Percentiles rank a stretch among this genome's conserved stretches.
These are phyloP conservation scores for Tringa solitaria DNA, from an alignment of 2,113 vertebrate species.

Conservation along the genomic window DNA sequence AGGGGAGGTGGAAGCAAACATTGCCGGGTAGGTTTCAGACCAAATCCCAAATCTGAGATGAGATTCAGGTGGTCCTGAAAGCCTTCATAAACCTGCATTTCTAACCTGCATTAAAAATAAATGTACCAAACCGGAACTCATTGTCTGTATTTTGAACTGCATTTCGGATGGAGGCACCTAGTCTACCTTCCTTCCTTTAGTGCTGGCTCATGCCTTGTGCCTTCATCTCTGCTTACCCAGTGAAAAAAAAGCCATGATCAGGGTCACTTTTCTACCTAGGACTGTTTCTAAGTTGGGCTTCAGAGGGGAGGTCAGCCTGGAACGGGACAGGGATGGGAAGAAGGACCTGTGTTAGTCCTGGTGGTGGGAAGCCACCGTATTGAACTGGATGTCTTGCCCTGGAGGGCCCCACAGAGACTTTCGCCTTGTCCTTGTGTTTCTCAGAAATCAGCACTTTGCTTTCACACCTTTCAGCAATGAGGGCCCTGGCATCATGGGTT, in stretches of 20 bases:
- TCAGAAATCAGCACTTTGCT: neutral
- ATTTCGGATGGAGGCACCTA: neutral
- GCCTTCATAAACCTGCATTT: neutral
- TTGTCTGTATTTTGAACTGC: neutral
- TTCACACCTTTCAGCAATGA: neutral
- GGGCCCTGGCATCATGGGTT: neutral
- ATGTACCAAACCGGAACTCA: neutral
- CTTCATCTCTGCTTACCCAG: neutral
- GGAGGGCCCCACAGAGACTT: neutral
- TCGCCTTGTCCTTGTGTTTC: neutral
- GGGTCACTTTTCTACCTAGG: neutral
- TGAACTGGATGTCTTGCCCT: neutral
- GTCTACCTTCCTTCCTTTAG: neutral
- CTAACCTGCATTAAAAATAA: neutral
- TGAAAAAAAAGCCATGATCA: neutral
- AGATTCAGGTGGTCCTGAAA: neutral
- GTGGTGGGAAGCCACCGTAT: fast-evolving
- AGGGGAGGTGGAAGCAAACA: neutral
- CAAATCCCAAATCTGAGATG: neutral
- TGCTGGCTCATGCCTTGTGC: neutral
- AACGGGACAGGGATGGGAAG: neutral
- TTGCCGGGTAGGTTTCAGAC: neutral
- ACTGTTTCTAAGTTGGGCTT: neutral
- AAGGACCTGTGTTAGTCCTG: neutral
- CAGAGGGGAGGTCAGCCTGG: neutral